Evolutionary conservation across 2,797 vertebrate species (phyloP).

Genomic region (Austrolebias charrua): DNA sequence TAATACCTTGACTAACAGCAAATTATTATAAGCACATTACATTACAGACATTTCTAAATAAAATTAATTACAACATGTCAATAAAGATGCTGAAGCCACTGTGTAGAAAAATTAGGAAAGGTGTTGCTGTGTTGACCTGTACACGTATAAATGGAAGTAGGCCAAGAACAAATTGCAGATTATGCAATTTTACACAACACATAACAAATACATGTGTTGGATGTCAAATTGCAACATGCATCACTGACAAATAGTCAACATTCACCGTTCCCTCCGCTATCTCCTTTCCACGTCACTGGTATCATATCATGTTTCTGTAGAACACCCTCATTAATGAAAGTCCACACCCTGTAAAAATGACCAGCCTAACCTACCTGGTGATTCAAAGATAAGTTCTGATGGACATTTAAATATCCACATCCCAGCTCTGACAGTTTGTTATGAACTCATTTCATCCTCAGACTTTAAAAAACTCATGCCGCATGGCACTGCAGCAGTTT

Average conservation of each 20-base stretch:
- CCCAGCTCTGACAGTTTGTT: background rate
- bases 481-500: too few species aligned
- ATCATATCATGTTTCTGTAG: conserved; percentile 17
- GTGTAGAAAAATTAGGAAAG: background rate
- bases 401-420: conserved; percentile 6
- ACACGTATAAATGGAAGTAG: background rate
- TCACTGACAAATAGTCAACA: conserved; percentile 3
- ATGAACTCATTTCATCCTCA: background rate
- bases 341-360: background rate
- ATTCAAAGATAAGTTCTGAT: conserved; percentile 26
- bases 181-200: conserved; percentile 1
- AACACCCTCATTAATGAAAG: background rate
- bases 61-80: too few species aligned
- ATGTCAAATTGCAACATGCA: conserved; percentile 3
- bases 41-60: too few species aligned
- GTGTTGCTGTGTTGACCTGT: background rate
- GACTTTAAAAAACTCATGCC: background rate
- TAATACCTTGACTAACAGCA: background rate
- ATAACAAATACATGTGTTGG: background rate
- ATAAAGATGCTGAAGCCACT: background rate
- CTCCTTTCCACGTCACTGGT: background rate
- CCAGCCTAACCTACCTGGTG: background rate
- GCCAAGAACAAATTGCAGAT: background rate
- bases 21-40: background rate
- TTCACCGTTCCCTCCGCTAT: background rate